phyloP scores from a whole-genome alignment of 1,140 invertebrate genomes.

The Brachionus paranguensis region DNA sequence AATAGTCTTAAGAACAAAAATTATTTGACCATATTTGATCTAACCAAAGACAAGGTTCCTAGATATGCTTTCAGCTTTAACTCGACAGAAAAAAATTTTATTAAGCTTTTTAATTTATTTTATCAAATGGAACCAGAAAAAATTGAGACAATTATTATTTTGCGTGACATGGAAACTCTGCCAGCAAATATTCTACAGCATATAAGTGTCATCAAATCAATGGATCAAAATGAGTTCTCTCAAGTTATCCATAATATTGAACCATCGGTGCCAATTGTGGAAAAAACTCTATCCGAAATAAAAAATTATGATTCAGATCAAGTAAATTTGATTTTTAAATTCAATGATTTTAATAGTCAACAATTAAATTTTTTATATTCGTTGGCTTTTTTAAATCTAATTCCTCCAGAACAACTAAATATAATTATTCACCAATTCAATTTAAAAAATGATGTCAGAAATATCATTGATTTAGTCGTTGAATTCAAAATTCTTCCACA shows the following conservation, averaged over 20 bases:
- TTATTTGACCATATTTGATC: not conserved
- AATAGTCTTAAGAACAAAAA: not conserved
- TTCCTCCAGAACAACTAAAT: not conserved
- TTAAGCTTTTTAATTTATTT: not conserved
- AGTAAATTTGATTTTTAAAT: not conserved
- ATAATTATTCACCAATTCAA: not conserved
- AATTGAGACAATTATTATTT: not conserved
- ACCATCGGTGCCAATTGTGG: not conserved
- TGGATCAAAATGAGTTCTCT: not conserved
- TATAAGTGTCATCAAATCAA: not conserved
- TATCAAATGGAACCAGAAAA: not conserved
- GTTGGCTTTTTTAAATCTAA: not conserved
- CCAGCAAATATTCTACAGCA: not conserved
- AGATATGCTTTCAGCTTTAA: not conserved
- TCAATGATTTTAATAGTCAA: not conserved
- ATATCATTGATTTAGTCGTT: not conserved
- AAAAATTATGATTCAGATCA: not conserved
- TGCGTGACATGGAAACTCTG: not conserved
- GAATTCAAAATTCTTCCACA: not conserved
- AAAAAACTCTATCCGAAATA: not conserved
- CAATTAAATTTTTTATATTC: not conserved
- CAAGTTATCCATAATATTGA: not conserved
- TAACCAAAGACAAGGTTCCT: not conserved
- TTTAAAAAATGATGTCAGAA: not conserved
- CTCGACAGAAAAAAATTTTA: not conserved